Evolutionary conservation across 23 tunicate species (phyloP).

Genomic region (Aplidium turbinatum): DNA sequence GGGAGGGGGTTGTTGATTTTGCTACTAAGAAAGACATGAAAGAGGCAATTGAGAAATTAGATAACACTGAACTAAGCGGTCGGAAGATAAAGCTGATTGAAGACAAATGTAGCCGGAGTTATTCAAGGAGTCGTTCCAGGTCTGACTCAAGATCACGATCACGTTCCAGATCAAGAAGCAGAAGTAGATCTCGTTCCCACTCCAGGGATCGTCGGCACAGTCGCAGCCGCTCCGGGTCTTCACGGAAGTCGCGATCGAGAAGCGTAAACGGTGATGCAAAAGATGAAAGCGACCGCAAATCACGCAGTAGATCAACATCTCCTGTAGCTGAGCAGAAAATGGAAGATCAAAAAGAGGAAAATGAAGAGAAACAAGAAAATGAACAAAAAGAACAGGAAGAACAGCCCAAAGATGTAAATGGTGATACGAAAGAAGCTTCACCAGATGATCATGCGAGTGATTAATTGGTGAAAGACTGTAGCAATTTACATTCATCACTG

Average conservation of each 20-base stretch:
- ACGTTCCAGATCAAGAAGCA: conserved; percentile 25
- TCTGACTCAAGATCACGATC: conserved; percentile 43
- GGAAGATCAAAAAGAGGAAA: no score
- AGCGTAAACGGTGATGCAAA: conserved; percentile 22
- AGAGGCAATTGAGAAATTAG: conserved; percentile 62
- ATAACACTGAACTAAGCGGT: conserved; percentile 66
- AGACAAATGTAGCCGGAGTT: conserved; percentile 26
- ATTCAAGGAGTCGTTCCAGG: conserved; percentile 52
- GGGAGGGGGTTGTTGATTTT: conserved; percentile 80
- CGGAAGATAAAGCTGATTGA: conserved; percentile 53
- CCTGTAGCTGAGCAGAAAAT: no score
- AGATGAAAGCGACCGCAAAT: conserved; percentile 3
- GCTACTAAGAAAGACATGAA: conserved; percentile 70
- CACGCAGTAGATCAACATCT: conserved; percentile 9
- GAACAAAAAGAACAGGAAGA: no score
- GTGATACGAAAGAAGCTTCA: no score
- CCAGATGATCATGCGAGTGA: no score
- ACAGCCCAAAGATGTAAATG: no score
- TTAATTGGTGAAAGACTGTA: no score
- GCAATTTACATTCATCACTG: no score
- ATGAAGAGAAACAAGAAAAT: no score
- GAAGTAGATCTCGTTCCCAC: conserved; percentile 13
- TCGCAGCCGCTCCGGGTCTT: conserved; percentile 10
- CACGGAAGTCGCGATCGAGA: conserved; percentile 13
- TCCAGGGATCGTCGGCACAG: no score